Base-by-base conservation (phyloP, 2,888 invertebrate genomes). In the Eurois occulta region DNA sequence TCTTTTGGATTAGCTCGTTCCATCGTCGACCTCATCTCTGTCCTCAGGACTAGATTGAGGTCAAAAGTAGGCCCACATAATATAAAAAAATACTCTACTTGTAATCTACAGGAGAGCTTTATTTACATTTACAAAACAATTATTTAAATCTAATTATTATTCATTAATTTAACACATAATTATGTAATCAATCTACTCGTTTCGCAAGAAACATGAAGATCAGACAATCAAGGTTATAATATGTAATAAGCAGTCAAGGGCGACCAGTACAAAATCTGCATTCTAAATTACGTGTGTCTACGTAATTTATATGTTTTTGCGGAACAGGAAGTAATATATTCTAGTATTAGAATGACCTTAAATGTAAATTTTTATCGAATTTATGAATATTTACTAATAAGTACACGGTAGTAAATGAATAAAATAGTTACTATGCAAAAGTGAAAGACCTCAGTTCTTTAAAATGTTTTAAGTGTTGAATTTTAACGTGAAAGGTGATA, bases 271-370 rank as follows among this genome's bases (percentile, higher is more conserved):
- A 55, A 79, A 75, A 84, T 76, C 13, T 48, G 21, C 43, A 68
- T 73, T 60, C 66, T 21, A 32, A n/a, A 52, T 71, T 70, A 32
- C 18, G 16, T 24, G 67, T 38, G 5, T 43, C 18, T 16, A 43
- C 52, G 21, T 72, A 28, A 67, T 38, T 72, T 35, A 64, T 38
- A 55, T 10, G 24, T 46, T 69, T 65, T 67, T 64, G 38, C 86
- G 79, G 77, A 85, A 85, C 41, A 65, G 77, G 85, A 86, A 86
- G 32, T 74, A 32, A 52, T 67, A 46, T 65, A 55, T 32, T 32
- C 16, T 43, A 38, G 24, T 62, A 60, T 67, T 68, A 41, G 1
- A 73, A 71, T 71, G n/a, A n/a, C 7, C 13, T 35, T 21, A 60
- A 35, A 62, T 35, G 32, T 10, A 41, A 41, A 38, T 38, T 24